These are phyloP conservation scores for Cassiopea xamachana DNA, from an alignment of 30 jellyfish, hydroid and myxozoan genomes.

Conservation along the genomic window DNA sequence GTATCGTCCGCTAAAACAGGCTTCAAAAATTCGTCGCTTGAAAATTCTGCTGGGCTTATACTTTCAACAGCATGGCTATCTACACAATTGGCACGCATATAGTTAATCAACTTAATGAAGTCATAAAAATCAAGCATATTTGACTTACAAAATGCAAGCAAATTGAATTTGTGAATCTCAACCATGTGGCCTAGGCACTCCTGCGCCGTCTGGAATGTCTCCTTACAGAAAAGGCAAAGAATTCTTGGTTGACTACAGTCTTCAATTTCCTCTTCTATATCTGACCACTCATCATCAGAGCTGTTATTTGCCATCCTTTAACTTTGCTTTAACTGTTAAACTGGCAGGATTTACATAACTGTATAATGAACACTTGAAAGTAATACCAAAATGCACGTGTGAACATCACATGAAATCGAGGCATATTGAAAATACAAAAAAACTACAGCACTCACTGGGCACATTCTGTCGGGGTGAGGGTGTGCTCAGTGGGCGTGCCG, in stretches of 20 bases:
- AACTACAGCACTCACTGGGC: no score
- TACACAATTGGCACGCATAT: slow-evolving; percentile 44
- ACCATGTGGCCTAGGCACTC: slow-evolving; percentile 70
- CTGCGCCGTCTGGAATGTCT: slow-evolving; percentile 12
- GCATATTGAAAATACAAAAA: not conserved
- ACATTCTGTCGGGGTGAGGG: no score
- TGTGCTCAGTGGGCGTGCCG: not conserved
- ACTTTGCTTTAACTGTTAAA: not conserved
- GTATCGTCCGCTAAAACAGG: slow-evolving; percentile 85
- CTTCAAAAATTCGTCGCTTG: slow-evolving; percentile 61
- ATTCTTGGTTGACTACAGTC: slow-evolving; percentile 1
- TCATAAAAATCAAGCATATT: slow-evolving; percentile 66
- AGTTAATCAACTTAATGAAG: slow-evolving; percentile 73
- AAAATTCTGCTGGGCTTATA: slow-evolving; percentile 21
- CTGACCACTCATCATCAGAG: slow-evolving; percentile 82
- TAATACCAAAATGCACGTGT: not conserved
- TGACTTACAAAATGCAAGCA: slow-evolving; percentile 35
- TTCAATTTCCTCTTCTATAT: slow-evolving; percentile 56
- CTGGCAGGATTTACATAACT: not conserved
- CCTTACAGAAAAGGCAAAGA: slow-evolving; percentile 73
- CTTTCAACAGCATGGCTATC: slow-evolving; percentile 5
- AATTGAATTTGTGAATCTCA: slow-evolving; percentile 50
- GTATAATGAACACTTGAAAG: not conserved
- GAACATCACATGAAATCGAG: not conserved
- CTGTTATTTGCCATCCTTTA: slow-evolving; percentile 40